A percentile compares a stretch with the other conserved stretches of the same genome.
Conservation (phyloP, 1,140 invertebrate species). For the Heliothis subflexa region DNA sequence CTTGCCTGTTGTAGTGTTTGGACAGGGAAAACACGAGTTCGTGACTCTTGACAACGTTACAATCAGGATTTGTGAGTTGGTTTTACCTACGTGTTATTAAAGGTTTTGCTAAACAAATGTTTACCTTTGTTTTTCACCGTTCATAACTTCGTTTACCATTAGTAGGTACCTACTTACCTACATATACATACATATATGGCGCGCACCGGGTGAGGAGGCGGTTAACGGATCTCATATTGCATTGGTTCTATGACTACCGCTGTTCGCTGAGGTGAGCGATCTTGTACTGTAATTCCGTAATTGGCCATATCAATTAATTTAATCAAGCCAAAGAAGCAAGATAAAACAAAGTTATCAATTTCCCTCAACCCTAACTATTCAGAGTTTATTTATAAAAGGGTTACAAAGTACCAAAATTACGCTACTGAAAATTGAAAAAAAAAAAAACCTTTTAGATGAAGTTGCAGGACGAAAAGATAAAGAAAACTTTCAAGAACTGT, state of each 20-base stretch:
- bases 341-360: too few species aligned
- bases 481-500: conserved; percentile 10
- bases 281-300: neutral
- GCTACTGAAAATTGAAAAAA: conserved; percentile 8
- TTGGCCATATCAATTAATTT: neutral
- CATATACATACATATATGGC: too few species aligned
- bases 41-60: conserved; percentile 27
- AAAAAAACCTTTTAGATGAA: conserved; percentile 18
- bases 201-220: too few species aligned
- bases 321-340: too few species aligned
- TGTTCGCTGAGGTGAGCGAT: too few species aligned
- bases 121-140: too few species aligned
- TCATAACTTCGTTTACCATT: too few species aligned
- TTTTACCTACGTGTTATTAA: neutral
- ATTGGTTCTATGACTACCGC: too few species aligned
- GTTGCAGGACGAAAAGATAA: conserved; percentile 17
- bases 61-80: neutral
- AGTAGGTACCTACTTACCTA: too few species aligned
- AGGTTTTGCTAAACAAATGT: neutral
- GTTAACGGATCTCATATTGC: too few species aligned
- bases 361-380: too few species aligned
- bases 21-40: conserved; percentile 33
- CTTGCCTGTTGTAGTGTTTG: conserved; percentile 26
- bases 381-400: too few species aligned
- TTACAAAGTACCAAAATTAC: neutral